Evolutionary conservation across 2,888 invertebrate species (phyloP).

Genomic region (Invenusta paracnida): DNA sequence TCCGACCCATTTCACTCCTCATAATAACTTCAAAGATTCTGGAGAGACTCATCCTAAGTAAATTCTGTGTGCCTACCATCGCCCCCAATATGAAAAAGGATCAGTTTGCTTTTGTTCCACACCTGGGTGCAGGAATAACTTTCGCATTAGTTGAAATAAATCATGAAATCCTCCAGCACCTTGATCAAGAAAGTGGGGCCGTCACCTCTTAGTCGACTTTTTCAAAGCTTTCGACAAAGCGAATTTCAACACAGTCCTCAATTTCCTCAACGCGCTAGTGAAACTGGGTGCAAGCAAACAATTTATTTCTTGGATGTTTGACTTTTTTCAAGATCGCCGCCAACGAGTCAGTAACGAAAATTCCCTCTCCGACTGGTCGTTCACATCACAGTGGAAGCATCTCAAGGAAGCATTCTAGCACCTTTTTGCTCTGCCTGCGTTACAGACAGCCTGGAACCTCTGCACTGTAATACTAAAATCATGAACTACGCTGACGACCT

Average conservation of each 20-base stretch:
- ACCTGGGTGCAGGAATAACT: not conserved
- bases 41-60: not conserved
- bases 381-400: not conserved
- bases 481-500: not conserved
- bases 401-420: not conserved
- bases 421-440: not conserved
- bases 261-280: constrained; percentile 22
- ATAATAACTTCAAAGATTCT: not conserved
- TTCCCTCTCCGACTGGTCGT: not conserved
- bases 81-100: constrained; percentile 21
- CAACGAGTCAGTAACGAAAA: not conserved
- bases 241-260: not conserved
- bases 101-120: constrained; percentile 5
- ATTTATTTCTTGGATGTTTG: not conserved
- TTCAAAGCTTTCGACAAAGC: constrained; percentile 7
- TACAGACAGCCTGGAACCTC: not conserved
- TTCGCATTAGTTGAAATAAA: not conserved
- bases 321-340: too few relatives aligned
- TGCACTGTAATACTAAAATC: not conserved
- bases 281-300: constrained; percentile 6
- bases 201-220: not conserved
- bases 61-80: not conserved
- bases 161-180: not conserved
- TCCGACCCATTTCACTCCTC: not conserved
- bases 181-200: constrained; percentile 9